These are phyloP conservation scores for Sylvicapra grimmia DNA, from an alignment of 2,113 vertebrate species.

Conservation along the genomic window DNA sequence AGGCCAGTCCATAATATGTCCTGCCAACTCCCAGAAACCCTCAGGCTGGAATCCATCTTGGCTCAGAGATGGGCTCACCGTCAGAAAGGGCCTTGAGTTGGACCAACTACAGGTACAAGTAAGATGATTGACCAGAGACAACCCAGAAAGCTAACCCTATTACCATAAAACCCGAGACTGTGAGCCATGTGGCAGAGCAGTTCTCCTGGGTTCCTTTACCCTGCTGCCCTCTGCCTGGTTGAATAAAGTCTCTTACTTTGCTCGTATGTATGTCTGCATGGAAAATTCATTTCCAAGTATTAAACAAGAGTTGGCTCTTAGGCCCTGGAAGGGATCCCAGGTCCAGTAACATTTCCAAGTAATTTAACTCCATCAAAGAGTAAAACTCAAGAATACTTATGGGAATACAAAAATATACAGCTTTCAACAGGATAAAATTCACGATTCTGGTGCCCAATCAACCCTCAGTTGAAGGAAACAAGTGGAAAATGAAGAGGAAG, in stretches of 20 bases:
- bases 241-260: neutral
- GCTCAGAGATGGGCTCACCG: neutral
- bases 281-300: neutral
- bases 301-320: neutral
- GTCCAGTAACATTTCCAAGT: neutral
- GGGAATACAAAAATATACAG: neutral
- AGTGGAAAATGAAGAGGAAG: neutral
- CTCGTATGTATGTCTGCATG: neutral
- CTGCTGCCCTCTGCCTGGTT: neutral
- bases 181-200: neutral
- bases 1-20: neutral
- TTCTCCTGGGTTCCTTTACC: neutral
- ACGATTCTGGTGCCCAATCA: neutral
- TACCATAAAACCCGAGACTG: neutral
- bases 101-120: neutral
- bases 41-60: neutral
- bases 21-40: neutral
- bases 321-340: neutral
- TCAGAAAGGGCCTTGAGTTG: neutral
- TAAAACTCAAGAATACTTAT: neutral
- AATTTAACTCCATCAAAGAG: neutral
- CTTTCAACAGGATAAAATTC: neutral
- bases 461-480: neutral
- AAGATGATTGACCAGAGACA: neutral
- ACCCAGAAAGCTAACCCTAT: neutral